Base-by-base conservation (phyloP, 2,797 vertebrate genomes). In the Phaenicophaeus curvirostris region DNA sequence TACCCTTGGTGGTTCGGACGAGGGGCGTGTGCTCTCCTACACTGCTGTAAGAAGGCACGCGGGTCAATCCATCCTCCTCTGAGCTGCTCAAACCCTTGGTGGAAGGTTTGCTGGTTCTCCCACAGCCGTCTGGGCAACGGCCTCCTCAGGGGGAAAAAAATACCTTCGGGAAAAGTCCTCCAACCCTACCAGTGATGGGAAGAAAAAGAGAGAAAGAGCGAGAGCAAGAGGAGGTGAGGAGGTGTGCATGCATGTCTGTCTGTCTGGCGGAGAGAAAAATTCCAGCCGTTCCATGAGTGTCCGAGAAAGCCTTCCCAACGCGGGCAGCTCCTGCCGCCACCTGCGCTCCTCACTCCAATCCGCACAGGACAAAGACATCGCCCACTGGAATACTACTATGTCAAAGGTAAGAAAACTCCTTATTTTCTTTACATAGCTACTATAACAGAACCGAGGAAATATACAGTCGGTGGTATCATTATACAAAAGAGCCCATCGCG, bases 371-470 rank as follows among this genome's bases (percentile, higher is more conserved):
- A 58, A 53, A 83, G 71, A 87, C 67, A 23, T 61, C 5, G 21
- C 90, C 82, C 94, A 25, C n/a, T 8, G 48, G 78, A 72, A 95
- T 15, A 58, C 68, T 71, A 67, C 81, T 63, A 25, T 11, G 90
- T 25, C 9, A 27, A 87, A 90, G 86, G 92, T 82, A 95, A 91
- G 84, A 95, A 94, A 93, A 91, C 35, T 89, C 87, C 94, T 93
- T 73, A 63, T 95, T 94, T 89, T 95, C 91, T 94, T 79, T 93
- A 94, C 65, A 81, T 11, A 87, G 94, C 89, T 89, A 90, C 74
- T 66, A 74, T 18, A 76, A 88, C 50, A 74, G 94, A 92, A 92
- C 74, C 33, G 57, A 87, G 80, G 84, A 95, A 96, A 95, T 95
- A 94, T 92, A 94, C 95, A 95, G 74, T 81, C 2, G 14, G 75